Conservation (phyloP, 2,797 vertebrate genomes). For the Sternotherus odoratus region DNA sequence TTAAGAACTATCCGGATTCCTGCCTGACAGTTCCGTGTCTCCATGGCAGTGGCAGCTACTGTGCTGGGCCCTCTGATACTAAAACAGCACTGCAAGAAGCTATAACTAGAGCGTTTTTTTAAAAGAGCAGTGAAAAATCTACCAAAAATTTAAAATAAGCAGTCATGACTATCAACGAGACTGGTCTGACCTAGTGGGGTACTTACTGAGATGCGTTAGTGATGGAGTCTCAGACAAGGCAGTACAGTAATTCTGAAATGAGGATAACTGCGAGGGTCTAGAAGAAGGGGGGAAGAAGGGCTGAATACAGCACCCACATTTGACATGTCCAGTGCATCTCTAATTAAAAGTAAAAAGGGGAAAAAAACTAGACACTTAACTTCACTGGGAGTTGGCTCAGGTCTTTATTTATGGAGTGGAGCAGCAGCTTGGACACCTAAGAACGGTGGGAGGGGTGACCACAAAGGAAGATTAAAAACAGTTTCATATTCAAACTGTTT, state of each 20-base stretch:
- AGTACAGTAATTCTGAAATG: neutral
- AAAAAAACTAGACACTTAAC: neutral
- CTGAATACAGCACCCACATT: neutral
- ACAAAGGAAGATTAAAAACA: neutral
- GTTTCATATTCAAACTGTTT: neutral
- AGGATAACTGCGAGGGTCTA: constrained; percentile 13
- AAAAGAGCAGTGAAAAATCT: neutral
- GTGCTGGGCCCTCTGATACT: neutral
- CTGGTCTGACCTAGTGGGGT: constrained; percentile 43
- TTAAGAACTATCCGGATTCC: neutral
- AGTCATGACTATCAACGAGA: constrained; percentile 1
- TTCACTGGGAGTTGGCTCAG: neutral
- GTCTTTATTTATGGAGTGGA: neutral
- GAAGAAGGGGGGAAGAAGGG: constrained; percentile 50
- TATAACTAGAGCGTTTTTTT: neutral
- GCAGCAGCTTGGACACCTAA: neutral
- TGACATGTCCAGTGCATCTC: neutral
- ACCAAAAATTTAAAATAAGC: constrained; percentile 60
- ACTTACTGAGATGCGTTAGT: neutral
- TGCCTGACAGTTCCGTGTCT: neutral
- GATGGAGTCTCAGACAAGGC: neutral
- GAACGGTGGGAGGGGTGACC: neutral
- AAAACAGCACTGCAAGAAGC: neutral
- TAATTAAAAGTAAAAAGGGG: neutral
- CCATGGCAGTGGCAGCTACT: neutral